Base-by-base conservation (phyloP, 37 sponge, comb jelly and placozoan genomes). In the Diacarnus erythraeanus region DNA sequence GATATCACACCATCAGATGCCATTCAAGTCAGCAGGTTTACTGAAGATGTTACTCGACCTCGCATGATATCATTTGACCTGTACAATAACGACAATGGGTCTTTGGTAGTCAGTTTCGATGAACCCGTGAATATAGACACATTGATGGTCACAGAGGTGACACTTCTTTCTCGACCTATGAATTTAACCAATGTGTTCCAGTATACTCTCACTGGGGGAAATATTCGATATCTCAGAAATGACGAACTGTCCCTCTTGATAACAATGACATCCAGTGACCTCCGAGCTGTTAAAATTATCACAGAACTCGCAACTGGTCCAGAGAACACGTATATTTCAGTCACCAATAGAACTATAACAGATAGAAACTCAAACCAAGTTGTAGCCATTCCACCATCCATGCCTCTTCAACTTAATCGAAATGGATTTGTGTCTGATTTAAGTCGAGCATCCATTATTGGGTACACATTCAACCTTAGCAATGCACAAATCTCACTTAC, bases 41-140 rank as follows among this genome's bases (percentile, higher is more conserved):
- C 31, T 10, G 44, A 65, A 29, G 78, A 77, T 64, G 64, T 65
- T 2, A 38, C 42, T 27, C 37, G 25, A 17, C 83, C 83, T 20
- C 21, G 3, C 8, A 68, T 83, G 18, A 61, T 34, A 4, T 15
- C 57, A 25, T 83, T 83, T 83, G 83, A 83, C 59, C 58, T 83
- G 21, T 74, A 75, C 39, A 57, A 71, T 6, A 69, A 75, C 35
- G 59, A 74, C 57, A 57, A 75, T 30, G 38, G 70, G 21, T 56
- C 44, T 2, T 17, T 83, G 26, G 35, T 72, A 3, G 27, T 83
- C 1, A 22, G 31, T 2, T 83, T 83, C 41, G 38, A 44, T 44
- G 69, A 74, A 38, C 76, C 83, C 2, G 70, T 83, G 22, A 1
- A 75, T 2, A 39, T 74, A 1, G 25, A 22, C 66, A 43, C 76